A percentile compares a stretch with the other conserved stretches of the same genome.
Conservation (phyloP, 2,797 vertebrate species). For the Microtus californicus region DNA sequence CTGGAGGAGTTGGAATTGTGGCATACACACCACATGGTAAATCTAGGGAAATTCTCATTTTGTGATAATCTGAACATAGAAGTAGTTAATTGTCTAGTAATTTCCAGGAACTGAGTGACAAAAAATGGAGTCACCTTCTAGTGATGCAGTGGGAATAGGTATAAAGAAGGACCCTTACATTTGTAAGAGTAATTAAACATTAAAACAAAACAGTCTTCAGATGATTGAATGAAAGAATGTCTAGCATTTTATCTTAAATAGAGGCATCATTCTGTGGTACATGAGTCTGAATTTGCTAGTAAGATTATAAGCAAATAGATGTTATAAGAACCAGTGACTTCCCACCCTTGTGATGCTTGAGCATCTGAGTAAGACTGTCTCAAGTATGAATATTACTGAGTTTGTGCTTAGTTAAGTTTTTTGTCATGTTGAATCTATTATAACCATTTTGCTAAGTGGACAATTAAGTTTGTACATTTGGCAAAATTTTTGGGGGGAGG, state of each 20-base stretch:
- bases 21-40: not conserved
- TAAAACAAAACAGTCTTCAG: not conserved
- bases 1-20: not conserved
- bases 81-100: slow-evolving; percentile 11
- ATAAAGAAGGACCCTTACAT: not conserved
- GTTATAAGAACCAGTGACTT: not conserved
- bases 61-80: slow-evolving; percentile 8
- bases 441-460: not conserved
- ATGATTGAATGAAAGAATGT: slow-evolving; percentile 42
- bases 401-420: slow-evolving; percentile 33
- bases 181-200: not conserved
- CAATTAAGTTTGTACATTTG: not conserved
- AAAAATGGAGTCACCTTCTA: not conserved
- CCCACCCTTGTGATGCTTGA: not conserved
- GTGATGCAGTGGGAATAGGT: not conserved
- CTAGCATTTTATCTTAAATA: not conserved
- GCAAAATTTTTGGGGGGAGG: not conserved
- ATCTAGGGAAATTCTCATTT: not conserved
- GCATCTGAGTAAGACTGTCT: slow-evolving; percentile 17
- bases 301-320: not conserved
- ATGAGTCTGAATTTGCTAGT: slow-evolving; percentile 15
- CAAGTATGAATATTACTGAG: slow-evolving; percentile 18
- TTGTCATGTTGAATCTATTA: slow-evolving; percentile 19
- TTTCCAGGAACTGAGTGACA: not conserved
- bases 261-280: not conserved